Percentiles rank a stretch among this genome's conserved stretches.
These are phyloP conservation scores for Enteromius argenteus DNA, from an alignment of 2,797 vertebrate genomes.

Conservation along the genomic window DNA sequence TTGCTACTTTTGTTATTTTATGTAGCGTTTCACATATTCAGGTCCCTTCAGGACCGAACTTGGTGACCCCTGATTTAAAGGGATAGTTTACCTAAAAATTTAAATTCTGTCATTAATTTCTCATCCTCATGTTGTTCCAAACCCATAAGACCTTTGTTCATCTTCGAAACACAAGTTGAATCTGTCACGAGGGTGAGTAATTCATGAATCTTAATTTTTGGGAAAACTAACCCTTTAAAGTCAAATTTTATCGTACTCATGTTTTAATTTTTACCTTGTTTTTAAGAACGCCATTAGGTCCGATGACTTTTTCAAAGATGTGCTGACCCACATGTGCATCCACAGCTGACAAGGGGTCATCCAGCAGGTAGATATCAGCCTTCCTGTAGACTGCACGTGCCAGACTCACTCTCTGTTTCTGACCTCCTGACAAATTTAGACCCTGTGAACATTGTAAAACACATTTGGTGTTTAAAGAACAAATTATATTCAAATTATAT, in stretches of 20 bases:
- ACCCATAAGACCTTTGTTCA: neutral
- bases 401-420: conserved; percentile 85
- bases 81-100: neutral
- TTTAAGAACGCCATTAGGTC: conserved; percentile 79
- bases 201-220: neutral
- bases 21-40: neutral
- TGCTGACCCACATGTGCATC: conserved; percentile 82
- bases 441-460: conserved; percentile 71
- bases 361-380: conserved; percentile 82
- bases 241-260: neutral
- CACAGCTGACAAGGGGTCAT: conserved; percentile 84
- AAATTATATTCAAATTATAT: neutral
- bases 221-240: neutral
- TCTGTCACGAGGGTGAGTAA: neutral
- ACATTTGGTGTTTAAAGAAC: neutral
- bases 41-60: no score
- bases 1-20: neutral
- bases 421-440: conserved; percentile 85
- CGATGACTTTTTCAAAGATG: conserved; percentile 83
- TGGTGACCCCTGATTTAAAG: neutral
- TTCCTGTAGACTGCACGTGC: conserved; percentile 83
- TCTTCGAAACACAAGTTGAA: neutral
- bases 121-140: neutral
- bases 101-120: neutral
- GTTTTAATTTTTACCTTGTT: conserved; percentile 70